Conservation (phyloP, 2,113 vertebrate species). For the Panthera leo region DNA sequence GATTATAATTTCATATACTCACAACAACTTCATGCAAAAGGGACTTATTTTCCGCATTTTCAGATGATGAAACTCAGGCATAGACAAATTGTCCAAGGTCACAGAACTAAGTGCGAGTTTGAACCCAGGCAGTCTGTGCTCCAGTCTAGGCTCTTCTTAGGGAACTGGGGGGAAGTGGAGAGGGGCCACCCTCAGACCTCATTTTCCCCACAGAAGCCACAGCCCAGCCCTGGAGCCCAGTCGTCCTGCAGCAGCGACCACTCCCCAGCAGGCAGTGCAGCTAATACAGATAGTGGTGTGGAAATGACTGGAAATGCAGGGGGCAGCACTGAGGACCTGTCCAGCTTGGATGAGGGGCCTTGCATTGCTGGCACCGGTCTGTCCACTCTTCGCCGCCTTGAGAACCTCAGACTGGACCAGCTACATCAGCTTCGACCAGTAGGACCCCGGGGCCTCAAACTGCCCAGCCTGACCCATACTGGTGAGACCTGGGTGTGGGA, state of each 20-base stretch:
- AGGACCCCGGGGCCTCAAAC: slow-evolving; percentile 87
- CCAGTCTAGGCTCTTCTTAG: neutral
- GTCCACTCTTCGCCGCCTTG: slow-evolving; percentile 93
- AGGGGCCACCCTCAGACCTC: neutral
- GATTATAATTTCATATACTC: neutral
- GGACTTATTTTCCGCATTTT: neutral
- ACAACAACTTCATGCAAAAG: neutral
- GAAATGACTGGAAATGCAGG: slow-evolving; percentile 96
- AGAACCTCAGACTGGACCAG: slow-evolving; percentile 97
- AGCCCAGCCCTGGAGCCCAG: slow-evolving; percentile 95
- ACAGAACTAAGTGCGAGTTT: neutral
- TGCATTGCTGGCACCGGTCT: slow-evolving; percentile 85
- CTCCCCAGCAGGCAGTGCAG: slow-evolving; percentile 95
- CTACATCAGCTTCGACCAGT: slow-evolving; percentile 94
- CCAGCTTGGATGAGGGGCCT: slow-evolving; percentile 90
- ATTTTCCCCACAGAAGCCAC: slow-evolving; percentile 89
- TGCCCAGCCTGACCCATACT: slow-evolving; percentile 88
- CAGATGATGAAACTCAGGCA: slow-evolving; percentile 3
- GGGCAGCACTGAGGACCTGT: slow-evolving; percentile 95
- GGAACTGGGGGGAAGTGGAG: neutral
- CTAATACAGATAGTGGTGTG: slow-evolving; percentile 98
- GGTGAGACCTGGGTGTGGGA: slow-evolving; percentile 82
- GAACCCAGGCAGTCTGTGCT: neutral
- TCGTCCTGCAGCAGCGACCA: slow-evolving; percentile 98
- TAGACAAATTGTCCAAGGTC: neutral